Percentiles rank a stretch among this genome's conserved stretches.
Conservation (phyloP, 1,140 invertebrate species). For the Rhopalosiphum padi region DNA sequence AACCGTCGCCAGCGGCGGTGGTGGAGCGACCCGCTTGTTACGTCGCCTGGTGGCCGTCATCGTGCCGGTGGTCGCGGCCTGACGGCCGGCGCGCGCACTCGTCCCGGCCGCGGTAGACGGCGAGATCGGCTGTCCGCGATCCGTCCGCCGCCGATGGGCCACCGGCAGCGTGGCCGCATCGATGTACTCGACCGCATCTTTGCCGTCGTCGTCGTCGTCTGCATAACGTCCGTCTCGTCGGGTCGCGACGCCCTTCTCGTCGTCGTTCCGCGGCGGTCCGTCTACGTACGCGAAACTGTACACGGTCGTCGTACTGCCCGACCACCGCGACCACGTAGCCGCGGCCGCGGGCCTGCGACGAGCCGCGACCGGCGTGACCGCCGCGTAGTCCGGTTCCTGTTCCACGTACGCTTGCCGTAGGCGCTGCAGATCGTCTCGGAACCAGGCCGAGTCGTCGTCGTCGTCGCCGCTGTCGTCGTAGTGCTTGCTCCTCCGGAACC, state of each 20-base stretch:
- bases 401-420: constrained; percentile 20
- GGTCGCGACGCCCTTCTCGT: background rate
- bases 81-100: background rate
- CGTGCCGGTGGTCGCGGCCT: background rate
- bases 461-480: too few species aligned
- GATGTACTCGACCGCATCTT: constrained; percentile 3
- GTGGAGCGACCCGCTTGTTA: background rate
- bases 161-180: constrained; percentile 20
- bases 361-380: background rate
- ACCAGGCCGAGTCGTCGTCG: constrained; percentile 22
- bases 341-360: background rate
- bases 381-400: constrained; percentile 39
- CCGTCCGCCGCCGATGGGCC: background rate
- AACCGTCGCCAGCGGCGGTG: background rate
- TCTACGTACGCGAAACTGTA: constrained; percentile 48
- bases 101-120: background rate
- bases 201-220: background rate
- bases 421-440: constrained; percentile 43
- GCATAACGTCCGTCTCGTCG: background rate
- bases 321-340: background rate
- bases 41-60: background rate
- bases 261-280: background rate
- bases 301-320: constrained; percentile 52
- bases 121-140: background rate
- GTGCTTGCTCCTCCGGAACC: background rate